These are phyloP conservation scores for Champsocephalus esox DNA, from an alignment of 2,797 vertebrate genomes.

Conservation along the genomic window DNA sequence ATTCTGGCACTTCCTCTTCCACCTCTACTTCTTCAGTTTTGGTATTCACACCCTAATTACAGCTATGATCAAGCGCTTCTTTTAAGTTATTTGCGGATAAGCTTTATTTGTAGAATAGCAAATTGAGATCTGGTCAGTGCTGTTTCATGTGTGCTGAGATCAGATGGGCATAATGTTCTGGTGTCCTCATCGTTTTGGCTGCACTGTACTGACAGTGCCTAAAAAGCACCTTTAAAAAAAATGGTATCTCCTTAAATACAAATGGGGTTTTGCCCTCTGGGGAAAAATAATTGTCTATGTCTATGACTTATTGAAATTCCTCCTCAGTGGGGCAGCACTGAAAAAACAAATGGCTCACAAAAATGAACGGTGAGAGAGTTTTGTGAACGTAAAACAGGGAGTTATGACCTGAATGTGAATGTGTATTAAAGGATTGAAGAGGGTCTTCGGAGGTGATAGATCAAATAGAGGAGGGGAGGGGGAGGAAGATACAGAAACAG, in stretches of 20 bases:
- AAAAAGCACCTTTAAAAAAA: too few species aligned
- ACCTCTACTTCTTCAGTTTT: background rate
- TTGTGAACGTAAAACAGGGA: slow-evolving; percentile 50
- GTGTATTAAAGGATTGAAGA: slow-evolving; percentile 62
- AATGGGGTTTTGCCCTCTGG: background rate
- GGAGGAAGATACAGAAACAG: slow-evolving; percentile 14
- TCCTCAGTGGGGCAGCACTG: slow-evolving; percentile 12
- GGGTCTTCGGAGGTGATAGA: background rate
- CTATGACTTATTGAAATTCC: slow-evolving; percentile 28
- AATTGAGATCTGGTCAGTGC: background rate
- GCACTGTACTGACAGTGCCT: too few species aligned
- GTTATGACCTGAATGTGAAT: slow-evolving; percentile 66
- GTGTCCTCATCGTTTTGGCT: too few species aligned
- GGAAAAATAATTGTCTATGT: slow-evolving; percentile 11
- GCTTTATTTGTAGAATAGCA: background rate
- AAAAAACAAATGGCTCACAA: background rate
- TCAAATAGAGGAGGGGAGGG: background rate
- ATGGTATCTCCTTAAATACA: too few species aligned
- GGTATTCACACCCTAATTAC: background rate
- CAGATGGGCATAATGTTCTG: too few species aligned
- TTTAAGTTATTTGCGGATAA: slow-evolving; percentile 2
- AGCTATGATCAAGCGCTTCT: background rate
- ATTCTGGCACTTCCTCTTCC: slow-evolving; percentile 3
- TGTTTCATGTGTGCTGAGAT: background rate
- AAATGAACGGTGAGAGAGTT: slow-evolving; percentile 27